A percentile compares a stretch with the other conserved stretches of the same genome.
Evolutionary conservation across 2,888 invertebrate species (phyloP).

Genomic region (Notodonta ziczac): DNA sequence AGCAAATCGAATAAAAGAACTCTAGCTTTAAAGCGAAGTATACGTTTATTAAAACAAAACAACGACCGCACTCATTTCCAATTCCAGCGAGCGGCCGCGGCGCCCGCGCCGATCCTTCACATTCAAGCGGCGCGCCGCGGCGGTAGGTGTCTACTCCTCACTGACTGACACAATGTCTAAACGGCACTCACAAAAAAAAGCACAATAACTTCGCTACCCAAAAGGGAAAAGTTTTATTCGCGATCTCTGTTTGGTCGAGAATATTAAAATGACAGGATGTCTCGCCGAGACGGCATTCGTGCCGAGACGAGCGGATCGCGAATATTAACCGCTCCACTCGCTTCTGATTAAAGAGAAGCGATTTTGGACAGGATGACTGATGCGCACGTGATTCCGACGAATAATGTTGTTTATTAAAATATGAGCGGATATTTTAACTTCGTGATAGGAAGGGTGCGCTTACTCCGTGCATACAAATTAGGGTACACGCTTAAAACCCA

Average conservation of each 20-base stretch:
- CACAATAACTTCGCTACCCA: constrained; percentile 66
- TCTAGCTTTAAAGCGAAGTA: constrained; percentile 72
- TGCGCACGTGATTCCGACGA: constrained; percentile 70
- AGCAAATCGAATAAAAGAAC: constrained; percentile 69
- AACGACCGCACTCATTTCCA: constrained; percentile 71
- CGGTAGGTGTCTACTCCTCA: constrained; percentile 79
- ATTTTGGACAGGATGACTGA: constrained; percentile 78
- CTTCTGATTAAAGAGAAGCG: constrained; percentile 75
- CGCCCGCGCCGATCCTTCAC: constrained; percentile 64
- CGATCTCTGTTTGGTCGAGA: constrained; percentile 64
- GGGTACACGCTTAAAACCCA: constrained; percentile 63
- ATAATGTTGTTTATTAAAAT: constrained; percentile 74
- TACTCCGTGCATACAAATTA: constrained; percentile 74
- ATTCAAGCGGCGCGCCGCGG: constrained; percentile 67
- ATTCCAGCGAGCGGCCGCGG: constrained; percentile 66
- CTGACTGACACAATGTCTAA: constrained; percentile 78
- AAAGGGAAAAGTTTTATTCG: constrained; percentile 65
- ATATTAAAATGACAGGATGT: constrained; percentile 73
- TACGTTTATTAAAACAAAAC: constrained; percentile 79
- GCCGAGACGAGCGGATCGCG: constrained; percentile 62
- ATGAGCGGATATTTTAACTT: constrained; percentile 76
- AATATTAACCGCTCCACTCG: constrained; percentile 71
- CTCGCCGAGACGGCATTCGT: constrained; percentile 44
- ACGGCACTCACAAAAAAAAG: constrained; percentile 59
- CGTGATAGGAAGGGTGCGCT: constrained; percentile 74